Conservation (phyloP, 1,140 invertebrate species). For the Drosophila triauraria region DNA sequence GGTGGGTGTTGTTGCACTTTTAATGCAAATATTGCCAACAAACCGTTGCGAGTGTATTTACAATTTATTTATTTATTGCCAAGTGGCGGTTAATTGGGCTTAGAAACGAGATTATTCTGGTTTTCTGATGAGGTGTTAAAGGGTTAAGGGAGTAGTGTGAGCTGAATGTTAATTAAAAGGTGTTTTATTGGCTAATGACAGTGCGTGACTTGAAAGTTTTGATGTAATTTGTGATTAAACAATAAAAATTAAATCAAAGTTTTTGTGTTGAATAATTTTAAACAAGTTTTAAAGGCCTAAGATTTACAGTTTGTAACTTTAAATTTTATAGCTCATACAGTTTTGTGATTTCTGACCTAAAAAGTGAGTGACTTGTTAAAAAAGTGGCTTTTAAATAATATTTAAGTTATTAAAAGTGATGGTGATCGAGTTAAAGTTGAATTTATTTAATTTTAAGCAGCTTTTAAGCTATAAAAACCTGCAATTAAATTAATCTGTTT, state of each 20-base stretch:
- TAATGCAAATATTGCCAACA: slow-evolving; percentile 23
- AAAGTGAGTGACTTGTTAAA: not conserved
- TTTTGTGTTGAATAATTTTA: no score
- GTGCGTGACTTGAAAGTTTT: not conserved
- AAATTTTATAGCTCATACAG: not conserved
- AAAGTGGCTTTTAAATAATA: not conserved
- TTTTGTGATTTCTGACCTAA: not conserved
- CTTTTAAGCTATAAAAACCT: not conserved
- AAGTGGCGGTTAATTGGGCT: slow-evolving; percentile 14
- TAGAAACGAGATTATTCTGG: slow-evolving; percentile 3
- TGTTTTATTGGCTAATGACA: not conserved
- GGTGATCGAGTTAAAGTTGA: not conserved
- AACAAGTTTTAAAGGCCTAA: no score
- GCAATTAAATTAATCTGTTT: not conserved
- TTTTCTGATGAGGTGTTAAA: not conserved
- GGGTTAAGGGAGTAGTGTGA: not conserved
- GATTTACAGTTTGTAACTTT: not conserved
- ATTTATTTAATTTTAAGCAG: not conserved
- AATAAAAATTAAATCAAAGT: no score
- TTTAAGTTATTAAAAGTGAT: not conserved
- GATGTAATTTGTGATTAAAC: no score
- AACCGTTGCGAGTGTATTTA: slow-evolving; percentile 12
- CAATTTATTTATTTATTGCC: slow-evolving; percentile 9
- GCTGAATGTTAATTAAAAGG: not conserved
- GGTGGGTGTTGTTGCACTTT: slow-evolving; percentile 58